Evolutionary conservation across 2,888 invertebrate species (phyloP), one percentile per base, ranked within the genome.

Genomic region (Parasteatoda lunata): DNA sequence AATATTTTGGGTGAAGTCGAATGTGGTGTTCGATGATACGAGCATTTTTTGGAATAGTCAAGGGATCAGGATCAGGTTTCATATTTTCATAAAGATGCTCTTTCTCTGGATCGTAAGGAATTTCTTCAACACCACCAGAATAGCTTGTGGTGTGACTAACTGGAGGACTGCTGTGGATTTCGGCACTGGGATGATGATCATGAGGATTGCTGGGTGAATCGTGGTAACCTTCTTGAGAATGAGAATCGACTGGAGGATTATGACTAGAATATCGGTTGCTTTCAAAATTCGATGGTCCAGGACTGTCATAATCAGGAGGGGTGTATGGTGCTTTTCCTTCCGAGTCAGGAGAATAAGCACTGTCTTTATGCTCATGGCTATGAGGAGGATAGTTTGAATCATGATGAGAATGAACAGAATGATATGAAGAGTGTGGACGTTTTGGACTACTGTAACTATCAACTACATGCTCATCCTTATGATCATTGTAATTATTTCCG

Each of bases 1-100:
- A 86, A 71, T 71, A 72, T 68, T 77, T 73, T 13, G 87, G 87
- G 11, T 69, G 77, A 15, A 87, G 65, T 3, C 78, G 82, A 65
- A 87, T 87, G 48, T 77, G 73, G 48, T 87, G 87, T 13, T 87
- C 87, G n/a, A 82, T 77, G 4, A 87, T 52, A 5, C 73, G 65
- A 15, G 87, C 87, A 51, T 87, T 87, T 48, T 70, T 81, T 5
- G 87, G 87, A 15, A 87, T 82, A n/a, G 78, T 64, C 1, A 87
- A 52, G 1, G 87, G 87, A 64, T 87, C 87, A 2, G 77, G 80
- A 52, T 86, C 85, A 8, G 85, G 85, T 49, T 59, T 51, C 48
- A 81, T 6, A 54, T 80, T 77, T n/a, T 52, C 51, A 11, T 64
- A 75, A 9, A 78, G 47, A 9, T 77, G 77, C 30, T 86, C 75